Base-by-base conservation (phyloP, 2,797 vertebrate genomes). In the Austrolebias charrua region DNA sequence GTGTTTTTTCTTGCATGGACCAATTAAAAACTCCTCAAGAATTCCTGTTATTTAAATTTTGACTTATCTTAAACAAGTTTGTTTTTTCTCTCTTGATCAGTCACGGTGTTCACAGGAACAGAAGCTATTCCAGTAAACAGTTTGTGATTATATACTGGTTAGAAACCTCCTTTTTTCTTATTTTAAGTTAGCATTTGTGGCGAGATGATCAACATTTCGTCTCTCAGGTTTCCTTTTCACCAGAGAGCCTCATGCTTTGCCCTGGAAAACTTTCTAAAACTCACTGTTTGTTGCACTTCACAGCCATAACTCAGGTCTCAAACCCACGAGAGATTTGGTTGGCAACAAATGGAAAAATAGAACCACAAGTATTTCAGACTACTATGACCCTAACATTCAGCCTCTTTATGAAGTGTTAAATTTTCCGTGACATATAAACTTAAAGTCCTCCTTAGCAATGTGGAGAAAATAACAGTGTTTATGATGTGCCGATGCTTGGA, bases 351-450 rank as follows among this genome's bases (percentile, higher is more conserved):
- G 66, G 72, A 73, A 69, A 73, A 75, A 65, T 57, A 15, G 10
- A 67, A 79, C 73, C 74, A 60, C 66, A 73, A 48, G 52, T 76
- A 84, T 88, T 86, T 73, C 20, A 66, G 69, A 58, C 52, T 66
- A 58, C 52, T 66, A 57, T 68, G 28, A 73, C 81, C 62, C 64
- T 67, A 76, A 75, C 76, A 63, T 38, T 69, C 75, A 61, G 60
- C 40, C 77, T 75, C 55, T 63, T 63, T n/a, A 89, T 83, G 81
- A 84, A 66, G 72, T 88, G 81, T 82, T 83, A 79, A 83, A 83
- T 84, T 90, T 88, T 89, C 85, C 83, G 76, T 90, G 83, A 88
- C 87, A 85, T 79, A 67, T 82, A 80, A 83, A 70, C 28, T 69
- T 78, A 24, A n/a, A 76, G 69, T 75, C 57, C 50, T 57, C 48